phyloP scores from a whole-genome alignment of 2,797 vertebrate genomes.

The Brachyrhaphis roseni region DNA sequence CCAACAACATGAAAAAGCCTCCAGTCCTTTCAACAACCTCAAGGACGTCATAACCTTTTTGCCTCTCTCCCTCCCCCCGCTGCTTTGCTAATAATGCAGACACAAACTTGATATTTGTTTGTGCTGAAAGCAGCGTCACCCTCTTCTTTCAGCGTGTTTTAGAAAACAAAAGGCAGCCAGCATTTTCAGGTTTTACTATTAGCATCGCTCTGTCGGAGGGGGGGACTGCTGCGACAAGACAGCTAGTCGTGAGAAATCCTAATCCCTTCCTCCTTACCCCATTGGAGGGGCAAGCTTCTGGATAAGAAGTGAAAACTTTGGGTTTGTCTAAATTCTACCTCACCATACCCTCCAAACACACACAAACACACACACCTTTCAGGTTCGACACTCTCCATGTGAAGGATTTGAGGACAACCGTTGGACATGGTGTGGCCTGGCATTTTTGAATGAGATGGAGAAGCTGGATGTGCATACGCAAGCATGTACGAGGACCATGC shows the following conservation, averaged over 20 bases:
- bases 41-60: slow-evolving; percentile 63
- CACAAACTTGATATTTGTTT: slow-evolving; percentile 34
- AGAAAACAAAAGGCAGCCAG: slow-evolving; percentile 12
- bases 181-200: slow-evolving; percentile 28
- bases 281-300: slow-evolving; percentile 46
- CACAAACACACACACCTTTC: slow-evolving; percentile 36
- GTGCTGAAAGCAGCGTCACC: slow-evolving; percentile 28
- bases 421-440: slow-evolving; percentile 65
- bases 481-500: slow-evolving; percentile 76
- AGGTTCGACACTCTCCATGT: slow-evolving; percentile 68
- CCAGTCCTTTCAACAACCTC: slow-evolving; percentile 50
- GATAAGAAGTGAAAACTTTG: slow-evolving; percentile 57
- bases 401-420: slow-evolving; percentile 81
- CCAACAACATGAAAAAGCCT: slow-evolving; percentile 67
- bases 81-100: slow-evolving; percentile 31
- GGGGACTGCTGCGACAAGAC: slow-evolving; percentile 36
- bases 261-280: slow-evolving; percentile 24
- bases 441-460: slow-evolving; percentile 47
- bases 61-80: slow-evolving; percentile 8
- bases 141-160: slow-evolving; percentile 20
- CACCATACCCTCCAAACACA: slow-evolving; percentile 30
- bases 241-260: slow-evolving; percentile 47
- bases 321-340: slow-evolving; percentile 79
- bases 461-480: slow-evolving; percentile 57
- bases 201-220: slow-evolving; percentile 17